These are phyloP conservation scores for Lepus americanus DNA, from an alignment of 2,113 vertebrate genomes.

Conservation along the genomic window DNA sequence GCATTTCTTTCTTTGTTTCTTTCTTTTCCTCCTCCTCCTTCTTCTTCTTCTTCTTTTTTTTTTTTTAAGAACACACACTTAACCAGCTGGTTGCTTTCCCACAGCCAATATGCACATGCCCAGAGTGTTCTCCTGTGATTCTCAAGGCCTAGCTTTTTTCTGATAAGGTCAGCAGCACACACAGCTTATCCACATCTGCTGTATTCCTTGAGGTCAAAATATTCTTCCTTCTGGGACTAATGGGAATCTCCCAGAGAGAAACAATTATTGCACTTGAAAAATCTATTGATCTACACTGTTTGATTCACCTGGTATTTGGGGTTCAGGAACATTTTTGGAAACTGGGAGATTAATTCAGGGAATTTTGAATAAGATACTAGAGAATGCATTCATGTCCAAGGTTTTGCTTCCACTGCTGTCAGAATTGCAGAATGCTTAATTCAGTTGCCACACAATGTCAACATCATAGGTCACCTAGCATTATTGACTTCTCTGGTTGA, in stretches of 20 bases:
- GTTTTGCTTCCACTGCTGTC: slow-evolving; percentile 63
- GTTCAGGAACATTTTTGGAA: slow-evolving; percentile 85
- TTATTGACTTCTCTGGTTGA: slow-evolving; percentile 54
- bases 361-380: slow-evolving; percentile 82
- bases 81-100: slow-evolving; percentile 88
- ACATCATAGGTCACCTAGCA: neutral
- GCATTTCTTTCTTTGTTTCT: neutral
- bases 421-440: slow-evolving; percentile 64
- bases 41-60: too few species aligned
- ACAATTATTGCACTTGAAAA: slow-evolving; percentile 88
- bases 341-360: slow-evolving; percentile 84
- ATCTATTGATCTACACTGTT: slow-evolving; percentile 87
- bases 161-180: slow-evolving; percentile 86
- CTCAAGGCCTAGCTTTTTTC: slow-evolving; percentile 86
- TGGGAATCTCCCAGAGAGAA: slow-evolving; percentile 87
- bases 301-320: slow-evolving; percentile 86
- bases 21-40: too few species aligned
- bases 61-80: slow-evolving; percentile 38
- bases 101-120: slow-evolving; percentile 74
- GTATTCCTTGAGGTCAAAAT: slow-evolving; percentile 87
- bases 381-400: slow-evolving; percentile 70
- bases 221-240: slow-evolving; percentile 87
- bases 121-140: slow-evolving; percentile 79
- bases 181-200: slow-evolving; percentile 88
- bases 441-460: slow-evolving; percentile 28